Conservation (phyloP, 2,888 invertebrate genomes). For the Temnothorax rugatulus region DNA sequence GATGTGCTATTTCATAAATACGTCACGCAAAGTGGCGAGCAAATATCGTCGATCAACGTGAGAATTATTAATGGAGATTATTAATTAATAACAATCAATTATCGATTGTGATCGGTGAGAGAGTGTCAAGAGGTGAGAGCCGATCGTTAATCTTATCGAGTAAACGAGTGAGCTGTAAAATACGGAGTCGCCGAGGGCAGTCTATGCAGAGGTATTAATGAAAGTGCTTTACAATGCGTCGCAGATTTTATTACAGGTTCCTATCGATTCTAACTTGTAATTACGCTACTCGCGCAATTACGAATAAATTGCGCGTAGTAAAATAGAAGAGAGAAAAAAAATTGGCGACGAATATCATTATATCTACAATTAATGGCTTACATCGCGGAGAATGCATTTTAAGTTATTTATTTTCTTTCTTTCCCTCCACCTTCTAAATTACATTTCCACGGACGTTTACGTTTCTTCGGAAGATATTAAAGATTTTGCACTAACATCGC, state of each 20-base stretch:
- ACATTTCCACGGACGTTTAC: background rate
- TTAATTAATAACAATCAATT: slow-evolving; percentile 51
- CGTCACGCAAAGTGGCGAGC: background rate
- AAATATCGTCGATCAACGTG: background rate
- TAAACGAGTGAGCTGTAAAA: slow-evolving; percentile 14
- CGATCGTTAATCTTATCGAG: slow-evolving; percentile 30
- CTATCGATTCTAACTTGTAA: background rate
- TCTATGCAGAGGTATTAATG: background rate
- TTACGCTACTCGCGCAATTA: slow-evolving; percentile 20
- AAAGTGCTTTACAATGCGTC: slow-evolving; percentile 20
- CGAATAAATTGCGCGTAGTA: background rate
- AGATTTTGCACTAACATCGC: background rate
- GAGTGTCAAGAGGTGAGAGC: background rate
- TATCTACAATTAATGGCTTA: slow-evolving; percentile 15
- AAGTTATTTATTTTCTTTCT: background rate
- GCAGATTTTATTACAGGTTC: background rate
- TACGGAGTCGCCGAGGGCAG: background rate
- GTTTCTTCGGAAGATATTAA: background rate
- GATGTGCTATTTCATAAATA: background rate
- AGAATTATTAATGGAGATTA: slow-evolving; percentile 1
- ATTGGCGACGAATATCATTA: slow-evolving; percentile 6
- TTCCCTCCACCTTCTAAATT: background rate
- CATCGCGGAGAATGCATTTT: background rate
- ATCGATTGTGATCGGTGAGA: background rate
- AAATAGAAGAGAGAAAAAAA: background rate